Base-by-base conservation (phyloP, 2,113 vertebrate species). In the Menidia beryllina region DNA sequence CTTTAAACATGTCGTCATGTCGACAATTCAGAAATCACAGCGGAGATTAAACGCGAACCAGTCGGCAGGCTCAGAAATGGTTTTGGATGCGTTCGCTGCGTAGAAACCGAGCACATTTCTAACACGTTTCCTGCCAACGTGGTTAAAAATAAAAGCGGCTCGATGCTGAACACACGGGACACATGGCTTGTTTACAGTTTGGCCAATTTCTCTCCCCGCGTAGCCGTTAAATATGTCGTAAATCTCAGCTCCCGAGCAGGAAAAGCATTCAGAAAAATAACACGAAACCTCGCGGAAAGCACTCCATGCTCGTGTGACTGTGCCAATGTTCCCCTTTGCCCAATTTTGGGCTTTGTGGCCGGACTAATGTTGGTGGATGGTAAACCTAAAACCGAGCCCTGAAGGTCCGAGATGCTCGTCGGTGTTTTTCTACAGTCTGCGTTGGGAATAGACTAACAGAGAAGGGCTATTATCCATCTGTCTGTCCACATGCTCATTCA, bases 391-490 rank as follows among this genome's bases (percentile, higher is more conserved):
- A 52, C 17, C 19, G 56, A 48, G 43, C 38, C 25, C 39, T 0
- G 2, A 34, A 66, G 7, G 21, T 64, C 59, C 55, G 72, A 77
- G 79, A 74, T 73, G 72, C 54, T 54, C 15, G 2, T 17, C n/a
- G 43, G 41, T 61, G 11, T 77, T 80, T 51, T 34, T 50, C 56
- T 26, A 3, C 47, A 54, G 45, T 47, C 62, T 72, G 57, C 5
- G 23, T 30, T 43, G 68, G 72, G 62, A 83, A 72, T 50, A 57
- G 7, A 76, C 80, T 84, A 39, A 54, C 64, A 65, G 63, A 60
- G 68, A 64, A 4, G 39, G 21, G 24, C 68, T 52, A 38, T 86
- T 83, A 79, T 84, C 88, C 86, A 87, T 86, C 85, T 87, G 86
- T 69, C 58, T 72, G 23, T 69, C 72, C 52, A 9, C 7, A 4